A percentile compares a stretch with the other conserved stretches of the same genome.
Conservation (phyloP, 1,140 invertebrate species). For the Sinonovacula constricta region DNA sequence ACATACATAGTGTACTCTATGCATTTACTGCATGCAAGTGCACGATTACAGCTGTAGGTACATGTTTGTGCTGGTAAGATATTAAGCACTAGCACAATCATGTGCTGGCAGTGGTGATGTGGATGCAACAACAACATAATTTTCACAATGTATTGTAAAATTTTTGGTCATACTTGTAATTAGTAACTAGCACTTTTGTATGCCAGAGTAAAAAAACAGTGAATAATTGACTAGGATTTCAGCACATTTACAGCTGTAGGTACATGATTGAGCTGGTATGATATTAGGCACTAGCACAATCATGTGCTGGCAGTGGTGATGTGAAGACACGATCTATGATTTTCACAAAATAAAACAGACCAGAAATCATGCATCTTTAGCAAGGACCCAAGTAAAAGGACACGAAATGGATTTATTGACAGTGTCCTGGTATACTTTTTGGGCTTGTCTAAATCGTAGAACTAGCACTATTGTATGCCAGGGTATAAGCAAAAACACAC, state of each 20-base stretch:
- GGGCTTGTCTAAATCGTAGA: no score
- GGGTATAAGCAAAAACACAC: no score
- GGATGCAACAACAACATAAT: no score
- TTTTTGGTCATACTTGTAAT: no score
- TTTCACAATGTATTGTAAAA: no score
- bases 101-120: slow-evolving; percentile 39
- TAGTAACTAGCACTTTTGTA: not conserved
- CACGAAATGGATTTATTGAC: no score
- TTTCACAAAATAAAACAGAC: no score
- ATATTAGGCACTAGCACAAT: slow-evolving; percentile 31
- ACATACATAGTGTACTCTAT: no score
- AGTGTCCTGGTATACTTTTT: no score
- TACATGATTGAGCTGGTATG: slow-evolving; percentile 33
- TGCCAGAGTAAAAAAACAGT: not conserved
- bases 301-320: slow-evolving; percentile 40
- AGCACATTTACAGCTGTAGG: not conserved
- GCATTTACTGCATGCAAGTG: not conserved
- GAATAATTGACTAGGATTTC: not conserved
- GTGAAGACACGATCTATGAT: no score
- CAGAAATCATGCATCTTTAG: no score
- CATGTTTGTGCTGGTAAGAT: slow-evolving; percentile 24
- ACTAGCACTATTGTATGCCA: not conserved
- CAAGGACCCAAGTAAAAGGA: no score
- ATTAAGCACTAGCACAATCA: slow-evolving; percentile 37
- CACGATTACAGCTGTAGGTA: not conserved